Evolutionary conservation across 2,888 invertebrate species (phyloP).

Genomic region (Pardosa pseudoannulata): DNA sequence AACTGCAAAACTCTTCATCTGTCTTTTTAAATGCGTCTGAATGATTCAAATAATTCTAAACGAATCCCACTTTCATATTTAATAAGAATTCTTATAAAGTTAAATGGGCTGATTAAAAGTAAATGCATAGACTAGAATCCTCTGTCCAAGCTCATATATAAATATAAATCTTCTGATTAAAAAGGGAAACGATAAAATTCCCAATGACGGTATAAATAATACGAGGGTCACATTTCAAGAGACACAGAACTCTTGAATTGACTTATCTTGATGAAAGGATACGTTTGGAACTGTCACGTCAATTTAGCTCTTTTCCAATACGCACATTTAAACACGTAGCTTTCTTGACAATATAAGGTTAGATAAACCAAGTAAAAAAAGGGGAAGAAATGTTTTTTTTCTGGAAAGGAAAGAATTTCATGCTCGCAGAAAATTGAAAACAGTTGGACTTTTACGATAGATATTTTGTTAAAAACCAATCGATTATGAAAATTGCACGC

Average conservation of each 20-base stretch:
- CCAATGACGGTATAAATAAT: not conserved
- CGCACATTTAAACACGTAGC: conserved; percentile 15
- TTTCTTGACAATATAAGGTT: conserved; percentile 6
- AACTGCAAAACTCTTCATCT: too few relatives aligned
- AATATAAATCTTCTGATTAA: not conserved
- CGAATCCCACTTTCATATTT: too few relatives aligned
- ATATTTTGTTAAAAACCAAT: not conserved
- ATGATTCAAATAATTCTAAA: too few relatives aligned
- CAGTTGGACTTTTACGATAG: not conserved
- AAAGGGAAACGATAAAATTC: not conserved
- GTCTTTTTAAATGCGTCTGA: too few relatives aligned
- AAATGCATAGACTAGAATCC: too few relatives aligned
- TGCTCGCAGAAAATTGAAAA: not conserved
- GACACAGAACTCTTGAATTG: not conserved
- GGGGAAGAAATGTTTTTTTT: not conserved
- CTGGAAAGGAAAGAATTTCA: conserved; percentile 2
- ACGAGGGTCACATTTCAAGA: not conserved
- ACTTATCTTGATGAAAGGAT: conserved; percentile 15
- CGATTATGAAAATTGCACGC: not conserved
- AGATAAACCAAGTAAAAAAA: not conserved
- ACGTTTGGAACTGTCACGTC: conserved; percentile 6
- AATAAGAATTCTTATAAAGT: too few relatives aligned
- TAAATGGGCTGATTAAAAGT: too few relatives aligned
- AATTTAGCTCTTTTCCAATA: conserved; percentile 17
- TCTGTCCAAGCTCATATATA: too few relatives aligned